Evolutionary conservation across 1,140 invertebrate genomes (phyloP).

Genomic region (Pogonomyrmex barbatus): DNA sequence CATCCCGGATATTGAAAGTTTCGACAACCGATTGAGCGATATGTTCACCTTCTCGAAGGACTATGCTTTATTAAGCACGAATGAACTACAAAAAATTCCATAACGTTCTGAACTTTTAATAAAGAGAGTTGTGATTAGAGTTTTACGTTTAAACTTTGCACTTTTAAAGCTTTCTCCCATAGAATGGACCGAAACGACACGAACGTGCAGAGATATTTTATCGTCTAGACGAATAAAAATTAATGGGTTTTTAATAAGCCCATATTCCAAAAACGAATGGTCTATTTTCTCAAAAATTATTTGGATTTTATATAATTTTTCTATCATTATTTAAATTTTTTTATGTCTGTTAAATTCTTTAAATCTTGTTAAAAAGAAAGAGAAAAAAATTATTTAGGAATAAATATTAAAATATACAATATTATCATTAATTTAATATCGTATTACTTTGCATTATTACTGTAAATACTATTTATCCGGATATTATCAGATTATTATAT

Average conservation of each 20-base stretch:
- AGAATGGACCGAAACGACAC: slow-evolving; percentile 15
- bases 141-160: slow-evolving; percentile 48
- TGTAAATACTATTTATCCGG: slow-evolving; percentile 26
- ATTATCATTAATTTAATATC: slow-evolving; percentile 18
- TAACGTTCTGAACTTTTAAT: slow-evolving; percentile 57
- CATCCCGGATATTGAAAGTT: slow-evolving; percentile 51
- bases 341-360: background rate
- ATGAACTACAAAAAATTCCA: slow-evolving; percentile 58
- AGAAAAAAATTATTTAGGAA: background rate
- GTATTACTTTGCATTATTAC: slow-evolving; percentile 31
- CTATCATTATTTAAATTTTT: background rate
- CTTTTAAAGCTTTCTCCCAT: background rate
- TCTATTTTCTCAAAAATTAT: background rate
- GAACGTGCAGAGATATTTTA: slow-evolving; percentile 19
- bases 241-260: background rate
- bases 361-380: background rate
- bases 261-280: background rate
- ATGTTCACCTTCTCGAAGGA: slow-evolving; percentile 40
- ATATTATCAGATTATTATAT: slow-evolving; percentile 42
- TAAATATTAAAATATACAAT: slow-evolving; percentile 13
- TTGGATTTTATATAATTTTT: background rate
- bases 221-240: slow-evolving; percentile 16
- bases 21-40: slow-evolving; percentile 47
- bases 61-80: slow-evolving; percentile 62
- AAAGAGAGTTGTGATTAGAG: slow-evolving; percentile 62